Evolutionary conservation across 2,888 invertebrate genomes (phyloP).

Genomic region (Zele albiditarsus): DNA sequence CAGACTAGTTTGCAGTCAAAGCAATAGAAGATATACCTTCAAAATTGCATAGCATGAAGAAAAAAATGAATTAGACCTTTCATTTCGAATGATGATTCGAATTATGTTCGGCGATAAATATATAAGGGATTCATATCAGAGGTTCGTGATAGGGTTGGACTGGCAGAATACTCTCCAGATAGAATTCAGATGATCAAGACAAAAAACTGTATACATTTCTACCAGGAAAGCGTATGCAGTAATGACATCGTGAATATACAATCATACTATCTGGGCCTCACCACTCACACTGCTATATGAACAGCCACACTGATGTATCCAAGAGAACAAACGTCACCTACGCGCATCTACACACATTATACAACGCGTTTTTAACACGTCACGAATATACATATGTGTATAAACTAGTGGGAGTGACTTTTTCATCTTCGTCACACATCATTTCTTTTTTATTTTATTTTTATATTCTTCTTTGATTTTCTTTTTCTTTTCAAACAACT

Average conservation of each 20-base stretch:
- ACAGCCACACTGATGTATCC: slow-evolving; percentile 6
- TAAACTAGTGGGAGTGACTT: slow-evolving; percentile 45
- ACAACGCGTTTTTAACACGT: background rate
- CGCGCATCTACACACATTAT: background rate
- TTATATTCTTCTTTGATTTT: slow-evolving; percentile 38
- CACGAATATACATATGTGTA: background rate
- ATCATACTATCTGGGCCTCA: too few relatives aligned
- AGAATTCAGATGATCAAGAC: too few relatives aligned
- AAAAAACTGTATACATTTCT: background rate
- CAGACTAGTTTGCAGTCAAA: too few relatives aligned
- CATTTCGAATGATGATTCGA: too few relatives aligned
- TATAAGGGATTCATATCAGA: too few relatives aligned
- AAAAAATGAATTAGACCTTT: too few relatives aligned
- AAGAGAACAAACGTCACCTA: slow-evolving; percentile 40
- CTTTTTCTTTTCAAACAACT: slow-evolving; percentile 25
- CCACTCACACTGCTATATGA: background rate
- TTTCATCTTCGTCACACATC: slow-evolving; percentile 47
- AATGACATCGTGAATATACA: background rate
- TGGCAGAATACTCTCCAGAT: too few relatives aligned
- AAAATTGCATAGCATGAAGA: too few relatives aligned
- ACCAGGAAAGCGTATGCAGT: slow-evolving; percentile 10
- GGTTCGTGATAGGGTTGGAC: too few relatives aligned
- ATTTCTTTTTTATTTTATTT: slow-evolving; percentile 50
- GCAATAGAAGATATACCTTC: too few relatives aligned
- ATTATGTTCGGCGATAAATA: too few relatives aligned